phyloP scores from a whole-genome alignment of 2,113 vertebrate species.

The Calyptomena viridis region DNA sequence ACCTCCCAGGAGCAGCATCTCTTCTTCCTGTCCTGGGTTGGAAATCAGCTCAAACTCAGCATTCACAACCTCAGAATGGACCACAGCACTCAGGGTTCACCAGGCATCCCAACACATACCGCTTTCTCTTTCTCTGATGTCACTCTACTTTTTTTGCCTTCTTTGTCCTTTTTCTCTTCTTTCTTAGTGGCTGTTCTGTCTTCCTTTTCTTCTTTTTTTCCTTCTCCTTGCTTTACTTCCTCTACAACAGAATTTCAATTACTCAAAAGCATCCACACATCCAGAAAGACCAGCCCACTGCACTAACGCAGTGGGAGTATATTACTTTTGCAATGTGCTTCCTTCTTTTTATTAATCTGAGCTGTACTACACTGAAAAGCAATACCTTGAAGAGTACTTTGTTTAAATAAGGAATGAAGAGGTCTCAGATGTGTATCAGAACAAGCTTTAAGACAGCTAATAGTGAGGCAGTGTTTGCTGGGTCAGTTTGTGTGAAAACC shows the following conservation, averaged over 20 bases:
- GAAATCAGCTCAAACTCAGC: neutral
- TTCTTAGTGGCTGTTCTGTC: slow-evolving; percentile 58
- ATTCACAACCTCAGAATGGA: neutral
- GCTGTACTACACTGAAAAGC: neutral
- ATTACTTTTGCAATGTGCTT: neutral
- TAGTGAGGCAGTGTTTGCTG: neutral
- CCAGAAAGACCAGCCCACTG: neutral
- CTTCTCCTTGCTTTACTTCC: neutral
- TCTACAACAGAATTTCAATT: neutral
- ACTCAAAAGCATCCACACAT: neutral
- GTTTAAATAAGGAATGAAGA: neutral
- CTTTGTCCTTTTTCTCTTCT: slow-evolving; percentile 74
- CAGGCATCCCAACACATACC: neutral
- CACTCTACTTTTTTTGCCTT: slow-evolving; percentile 67
- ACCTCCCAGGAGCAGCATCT: neutral
- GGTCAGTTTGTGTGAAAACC: neutral
- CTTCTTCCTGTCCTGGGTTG: neutral
- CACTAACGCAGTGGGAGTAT: neutral
- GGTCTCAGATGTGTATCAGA: neutral
- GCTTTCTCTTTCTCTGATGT: slow-evolving; percentile 65
- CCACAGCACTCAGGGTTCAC: neutral
- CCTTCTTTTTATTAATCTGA: neutral
- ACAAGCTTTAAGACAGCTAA: neutral
- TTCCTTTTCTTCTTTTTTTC: slow-evolving; percentile 53
- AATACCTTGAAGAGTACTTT: neutral